A percentile compares a stretch with the other conserved stretches of the same genome.
Conservation (phyloP, 2,113 vertebrate species). For the Hydropotes inermis region DNA sequence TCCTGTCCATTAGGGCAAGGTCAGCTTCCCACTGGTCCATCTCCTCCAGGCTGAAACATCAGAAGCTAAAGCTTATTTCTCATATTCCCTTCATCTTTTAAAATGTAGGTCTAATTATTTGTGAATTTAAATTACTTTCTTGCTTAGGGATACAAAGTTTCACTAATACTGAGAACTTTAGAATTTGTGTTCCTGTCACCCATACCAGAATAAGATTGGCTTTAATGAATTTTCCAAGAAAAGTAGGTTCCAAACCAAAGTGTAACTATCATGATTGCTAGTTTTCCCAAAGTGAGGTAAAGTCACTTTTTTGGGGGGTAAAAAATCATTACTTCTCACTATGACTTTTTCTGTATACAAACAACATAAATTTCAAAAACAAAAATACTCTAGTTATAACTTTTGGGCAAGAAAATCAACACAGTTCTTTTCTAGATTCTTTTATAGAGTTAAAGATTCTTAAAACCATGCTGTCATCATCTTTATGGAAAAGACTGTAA, state of each 20-base stretch:
- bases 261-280: not conserved
- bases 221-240: not conserved
- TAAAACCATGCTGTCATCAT: not conserved
- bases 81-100: not conserved
- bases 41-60: not conserved
- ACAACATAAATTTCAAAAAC: not conserved
- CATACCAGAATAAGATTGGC: not conserved
- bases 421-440: not conserved
- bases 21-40: not conserved
- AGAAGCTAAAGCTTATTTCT: not conserved
- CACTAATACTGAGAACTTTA: not conserved
- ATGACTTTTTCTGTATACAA: not conserved
- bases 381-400: not conserved
- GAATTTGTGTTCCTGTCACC: not conserved
- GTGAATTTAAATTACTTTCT: not conserved
- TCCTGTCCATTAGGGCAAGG: not conserved
- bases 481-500: not conserved
- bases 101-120: not conserved
- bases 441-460: not conserved
- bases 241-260: not conserved
- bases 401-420: not conserved
- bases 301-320: not conserved
- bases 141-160: not conserved
- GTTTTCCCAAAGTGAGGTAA: not conserved
- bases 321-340: not conserved